Evolutionary conservation across 2,888 invertebrate genomes (phyloP).

Genomic region (Tridacna gigas): DNA sequence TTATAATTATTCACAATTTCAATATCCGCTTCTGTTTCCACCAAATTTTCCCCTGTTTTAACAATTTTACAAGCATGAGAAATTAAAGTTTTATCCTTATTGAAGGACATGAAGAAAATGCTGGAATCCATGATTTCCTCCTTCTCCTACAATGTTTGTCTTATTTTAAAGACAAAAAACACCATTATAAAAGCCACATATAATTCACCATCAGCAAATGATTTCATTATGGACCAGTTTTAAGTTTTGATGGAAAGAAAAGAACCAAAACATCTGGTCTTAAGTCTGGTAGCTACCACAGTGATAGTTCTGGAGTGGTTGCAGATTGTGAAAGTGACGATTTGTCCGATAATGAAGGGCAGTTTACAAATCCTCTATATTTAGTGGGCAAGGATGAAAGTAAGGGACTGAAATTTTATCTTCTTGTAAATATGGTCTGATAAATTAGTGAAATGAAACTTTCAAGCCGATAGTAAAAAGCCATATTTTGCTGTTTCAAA

Average conservation of each 20-base stretch:
- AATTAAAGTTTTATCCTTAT: too few relatives aligned
- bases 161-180: too few relatives aligned
- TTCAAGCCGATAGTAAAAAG: too few relatives aligned
- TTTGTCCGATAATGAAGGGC: slow-evolving; percentile 45
- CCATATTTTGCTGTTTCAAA: too few relatives aligned
- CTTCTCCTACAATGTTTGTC: neutral
- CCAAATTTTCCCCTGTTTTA: too few relatives aligned
- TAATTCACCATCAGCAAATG: slow-evolving; percentile 33
- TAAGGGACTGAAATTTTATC: neutral
- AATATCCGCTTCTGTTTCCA: too few relatives aligned
- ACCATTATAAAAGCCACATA: too few relatives aligned
- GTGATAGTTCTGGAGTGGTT: slow-evolving; percentile 60
- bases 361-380: slow-evolving; percentile 11
- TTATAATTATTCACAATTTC: too few relatives aligned
- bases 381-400: neutral
- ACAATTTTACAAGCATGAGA: too few relatives aligned
- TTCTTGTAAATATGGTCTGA: too few relatives aligned
- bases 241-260: slow-evolving; percentile 27
- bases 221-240: slow-evolving; percentile 45
- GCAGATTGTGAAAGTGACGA: slow-evolving; percentile 59
- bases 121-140: neutral
- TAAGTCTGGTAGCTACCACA: slow-evolving; percentile 22
- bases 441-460: too few relatives aligned
- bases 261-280: neutral
- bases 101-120: neutral